phyloP scores from a whole-genome alignment of 2,113 vertebrate species.

The Oryctolagus cuniculus region DNA sequence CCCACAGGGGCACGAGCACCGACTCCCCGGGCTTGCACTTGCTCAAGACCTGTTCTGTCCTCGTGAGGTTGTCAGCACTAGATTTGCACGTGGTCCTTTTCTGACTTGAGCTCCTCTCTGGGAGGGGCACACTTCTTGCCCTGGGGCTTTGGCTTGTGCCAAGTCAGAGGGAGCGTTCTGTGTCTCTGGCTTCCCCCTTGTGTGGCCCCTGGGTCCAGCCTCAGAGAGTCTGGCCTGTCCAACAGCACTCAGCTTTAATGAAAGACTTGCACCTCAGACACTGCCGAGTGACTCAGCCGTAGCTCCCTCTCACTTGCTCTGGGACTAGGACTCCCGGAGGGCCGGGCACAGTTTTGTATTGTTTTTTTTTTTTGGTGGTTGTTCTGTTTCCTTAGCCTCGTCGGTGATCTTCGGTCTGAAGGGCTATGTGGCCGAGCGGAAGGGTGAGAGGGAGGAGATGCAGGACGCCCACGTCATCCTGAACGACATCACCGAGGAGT shows the following conservation, averaged over 20 bases:
- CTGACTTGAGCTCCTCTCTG: not conserved
- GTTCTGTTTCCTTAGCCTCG: constrained; percentile 81
- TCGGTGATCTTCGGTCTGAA: constrained; percentile 89
- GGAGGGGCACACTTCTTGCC: not conserved
- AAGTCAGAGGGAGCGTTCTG: no score
- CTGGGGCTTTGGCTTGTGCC: not conserved
- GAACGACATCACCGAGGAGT: constrained; percentile 90
- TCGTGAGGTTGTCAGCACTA: not conserved
- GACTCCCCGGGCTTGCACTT: not conserved
- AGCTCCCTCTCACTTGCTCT: constrained; percentile 1
- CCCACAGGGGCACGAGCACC: not conserved
- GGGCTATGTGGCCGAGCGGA: constrained; percentile 94
- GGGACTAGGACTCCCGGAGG: constrained; percentile 41
- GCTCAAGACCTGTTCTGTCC: not conserved
- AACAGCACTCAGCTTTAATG: not conserved
- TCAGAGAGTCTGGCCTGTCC: not conserved
- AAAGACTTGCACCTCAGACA: fast-evolving
- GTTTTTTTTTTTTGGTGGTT: constrained; percentile 69
- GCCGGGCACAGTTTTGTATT: constrained; percentile 70
- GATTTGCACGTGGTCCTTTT: not conserved
- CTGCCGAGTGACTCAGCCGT: not conserved
- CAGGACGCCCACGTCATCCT: constrained; percentile 96
- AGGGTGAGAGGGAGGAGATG: constrained; percentile 97
- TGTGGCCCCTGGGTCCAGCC: not conserved
- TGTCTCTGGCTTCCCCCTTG: not conserved